Base-by-base conservation (phyloP, 2,797 vertebrate species). In the Lophius americanus region DNA sequence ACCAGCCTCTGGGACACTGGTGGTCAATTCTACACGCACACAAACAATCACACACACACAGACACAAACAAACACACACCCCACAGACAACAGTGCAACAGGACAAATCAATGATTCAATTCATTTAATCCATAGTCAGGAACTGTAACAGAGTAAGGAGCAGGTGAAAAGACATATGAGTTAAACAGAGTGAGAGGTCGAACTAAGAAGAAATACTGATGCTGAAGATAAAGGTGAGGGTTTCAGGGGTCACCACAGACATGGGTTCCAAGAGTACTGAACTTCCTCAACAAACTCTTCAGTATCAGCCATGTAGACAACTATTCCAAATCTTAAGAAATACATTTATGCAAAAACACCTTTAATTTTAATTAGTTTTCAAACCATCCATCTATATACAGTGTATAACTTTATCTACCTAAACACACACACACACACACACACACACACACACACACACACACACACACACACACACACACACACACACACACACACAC, bases 1-100 rank as follows among this genome's bases (percentile, higher is more conserved):
- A 99, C 98, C 98, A 99, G 23, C 98, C 97, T 71, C 96, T 93
- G 0, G 98, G 98, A 79, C 98, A 99, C 70, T 98, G 97, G 84
- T 98, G 96, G 85, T 99, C 96, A 84, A 96, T 95, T 92, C 97
- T 99, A 77, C 53, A 84, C 47, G 35, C 4, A 64, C 35, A 73
- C 49, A 79, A 23, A 74, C 23, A 78, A 41, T 90, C 44, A 74
- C 39, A 61, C 23, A 63, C 33, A 48, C 61, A 64, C 60, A 72
- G 23, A 90, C 37, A 65, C 52, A 81, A 44, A 72, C 58, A 58
- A 37, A 75, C 5, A 54, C 46, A 38, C 37, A 38, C 37, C 37
- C 4, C 37, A 38, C 37, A 38, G 4, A 38, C 59, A 51, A 35
- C 11, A 9, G 3, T 11, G 12, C 1, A n/a, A 14, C 2, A 35